Base-by-base conservation (phyloP, 2,113 vertebrate species). In the Chionodraco myersi region DNA sequence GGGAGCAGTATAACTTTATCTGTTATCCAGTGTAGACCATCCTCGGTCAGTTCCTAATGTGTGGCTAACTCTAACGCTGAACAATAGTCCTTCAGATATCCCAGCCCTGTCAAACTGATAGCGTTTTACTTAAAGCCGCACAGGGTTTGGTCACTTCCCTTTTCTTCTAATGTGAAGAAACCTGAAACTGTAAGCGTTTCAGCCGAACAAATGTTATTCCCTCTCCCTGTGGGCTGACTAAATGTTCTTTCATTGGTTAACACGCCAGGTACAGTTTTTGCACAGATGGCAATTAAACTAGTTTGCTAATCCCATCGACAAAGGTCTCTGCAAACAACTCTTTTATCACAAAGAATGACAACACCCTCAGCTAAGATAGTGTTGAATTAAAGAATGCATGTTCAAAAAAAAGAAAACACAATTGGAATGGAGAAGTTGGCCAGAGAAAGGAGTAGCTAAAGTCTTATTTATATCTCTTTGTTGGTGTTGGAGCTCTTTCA, bases 401-500 rank as follows among this genome's bases (percentile, higher is more conserved):
- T 70, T 72, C 44, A 63, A 36, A 79, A 56, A 75, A 75, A 66
- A 58, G 21, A 44, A 78, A 70, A 73, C 72, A 52, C 41, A 57
- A 75, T 53, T 41, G 21, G 18, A 66, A 76, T 53, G 76, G 45
- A 65, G 63, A 63, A 88, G 77, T 86, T 91, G 90, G 89, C 90
- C 60, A 47, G 73, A 54, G 75, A 90, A 54, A 84, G 1, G 74
- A 81, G 76, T 53, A 82, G 76, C 76, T 41, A 78, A 63, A 80
- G 79, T 91, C 81, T 87, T 94, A 95, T 95, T 94, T 94, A 90
- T 94, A 93, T 92, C 90, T 85, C 56, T 36, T 68, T 80, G 79
- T 78, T 93, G 91, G 86, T 80, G 79, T 78, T 93, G 91, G 86
- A 89, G 81, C 81, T 47, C 63, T 64, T 83, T 92, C 83, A 90